Conservation (phyloP, 2,113 vertebrate species). For the Rissa tridactyla region DNA sequence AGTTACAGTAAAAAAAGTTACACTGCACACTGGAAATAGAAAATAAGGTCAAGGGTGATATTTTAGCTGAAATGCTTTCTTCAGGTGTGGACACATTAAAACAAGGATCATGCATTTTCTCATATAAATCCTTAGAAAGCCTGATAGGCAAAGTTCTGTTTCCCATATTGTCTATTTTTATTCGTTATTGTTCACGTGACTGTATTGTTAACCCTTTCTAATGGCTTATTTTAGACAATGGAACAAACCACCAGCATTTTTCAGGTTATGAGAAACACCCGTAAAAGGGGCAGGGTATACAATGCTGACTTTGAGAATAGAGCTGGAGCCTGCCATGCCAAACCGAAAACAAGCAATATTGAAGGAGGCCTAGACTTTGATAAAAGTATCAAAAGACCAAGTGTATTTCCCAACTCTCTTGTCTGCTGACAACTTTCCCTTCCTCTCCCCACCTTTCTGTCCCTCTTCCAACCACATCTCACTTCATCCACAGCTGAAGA, state of each 20-base stretch:
- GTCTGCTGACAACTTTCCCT: background rate
- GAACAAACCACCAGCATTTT: background rate
- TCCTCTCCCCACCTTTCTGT: background rate
- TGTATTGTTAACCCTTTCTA: background rate
- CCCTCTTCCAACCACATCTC: background rate
- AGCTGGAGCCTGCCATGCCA: background rate
- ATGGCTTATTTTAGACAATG: background rate
- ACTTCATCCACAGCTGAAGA: background rate
- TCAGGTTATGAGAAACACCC: background rate
- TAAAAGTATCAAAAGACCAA: background rate
- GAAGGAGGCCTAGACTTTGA: background rate
- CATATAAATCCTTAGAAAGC: background rate
- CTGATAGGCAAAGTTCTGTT: background rate
- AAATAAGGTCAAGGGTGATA: constrained; percentile 32
- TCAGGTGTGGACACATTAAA: constrained; percentile 11
- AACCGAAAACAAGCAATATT: background rate
- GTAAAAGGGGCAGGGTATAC: background rate
- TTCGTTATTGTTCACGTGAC: background rate
- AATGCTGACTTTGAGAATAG: background rate
- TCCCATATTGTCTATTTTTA: background rate
- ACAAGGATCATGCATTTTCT: background rate
- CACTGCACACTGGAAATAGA: constrained; percentile 13
- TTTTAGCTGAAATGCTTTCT: constrained; percentile 27
- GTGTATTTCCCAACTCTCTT: background rate
- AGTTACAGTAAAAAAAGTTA: background rate